These are phyloP conservation scores for Apocheima hispidaria DNA, from an alignment of 2,888 invertebrate genomes.

Conservation along the genomic window DNA sequence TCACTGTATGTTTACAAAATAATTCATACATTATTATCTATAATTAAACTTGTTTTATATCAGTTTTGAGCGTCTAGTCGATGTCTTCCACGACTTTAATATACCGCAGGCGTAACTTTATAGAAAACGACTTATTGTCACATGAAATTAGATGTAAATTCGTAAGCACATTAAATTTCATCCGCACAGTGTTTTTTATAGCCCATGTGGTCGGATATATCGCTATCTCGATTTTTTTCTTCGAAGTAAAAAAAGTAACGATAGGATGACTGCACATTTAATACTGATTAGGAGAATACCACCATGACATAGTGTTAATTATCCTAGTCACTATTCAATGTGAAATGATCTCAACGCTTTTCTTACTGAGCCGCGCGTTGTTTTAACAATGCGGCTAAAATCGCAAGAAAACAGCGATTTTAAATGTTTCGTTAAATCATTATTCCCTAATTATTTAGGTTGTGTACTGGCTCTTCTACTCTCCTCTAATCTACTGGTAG, in stretches of 20 bases:
- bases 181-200: constrained; percentile 12
- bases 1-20: constrained; percentile 27
- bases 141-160: constrained; percentile 20
- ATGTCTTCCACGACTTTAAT: constrained; percentile 63
- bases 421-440: background rate
- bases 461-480: constrained; percentile 1
- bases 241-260: background rate
- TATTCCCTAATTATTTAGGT: background rate
- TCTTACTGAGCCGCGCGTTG: background rate
- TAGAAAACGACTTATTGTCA: constrained; percentile 32
- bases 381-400: background rate
- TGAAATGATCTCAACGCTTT: background rate
- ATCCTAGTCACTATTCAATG: background rate
- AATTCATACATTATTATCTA: constrained; percentile 18
- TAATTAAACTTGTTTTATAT: constrained; percentile 11
- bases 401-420: background rate
- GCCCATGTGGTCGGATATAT: background rate
- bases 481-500: background rate
- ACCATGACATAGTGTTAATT: too few relatives aligned
- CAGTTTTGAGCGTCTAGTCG: constrained; percentile 50
- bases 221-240: background rate
- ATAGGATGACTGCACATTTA: background rate
- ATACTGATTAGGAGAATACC: background rate
- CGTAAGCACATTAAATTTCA: constrained; percentile 18
- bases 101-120: constrained; percentile 33